These are phyloP conservation scores for Coccyzus lansbergi DNA, from an alignment of 2,797 vertebrate genomes.

Conservation along the genomic window DNA sequence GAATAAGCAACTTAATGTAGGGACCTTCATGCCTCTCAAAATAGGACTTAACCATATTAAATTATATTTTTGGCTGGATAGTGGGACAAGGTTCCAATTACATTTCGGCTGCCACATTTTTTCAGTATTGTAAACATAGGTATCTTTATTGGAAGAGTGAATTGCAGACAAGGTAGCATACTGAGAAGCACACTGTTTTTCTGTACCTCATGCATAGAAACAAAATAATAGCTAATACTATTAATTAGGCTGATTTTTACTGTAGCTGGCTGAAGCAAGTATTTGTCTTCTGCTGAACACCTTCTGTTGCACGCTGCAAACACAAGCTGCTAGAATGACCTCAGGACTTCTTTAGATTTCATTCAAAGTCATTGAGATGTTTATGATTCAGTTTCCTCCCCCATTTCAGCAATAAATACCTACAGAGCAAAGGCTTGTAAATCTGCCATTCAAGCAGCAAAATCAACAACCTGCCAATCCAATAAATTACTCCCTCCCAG, in stretches of 20 bases:
- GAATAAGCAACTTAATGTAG: not conserved
- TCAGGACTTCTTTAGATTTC: conserved; percentile 55
- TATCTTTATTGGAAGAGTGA: not conserved
- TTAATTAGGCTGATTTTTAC: conserved; percentile 11
- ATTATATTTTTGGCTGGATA: not conserved
- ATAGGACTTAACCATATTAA: not conserved
- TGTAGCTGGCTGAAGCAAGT: not conserved
- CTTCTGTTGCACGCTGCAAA: conserved; percentile 50
- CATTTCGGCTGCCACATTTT: not conserved
- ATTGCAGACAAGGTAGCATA: not conserved
- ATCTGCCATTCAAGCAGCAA: conserved; percentile 69
- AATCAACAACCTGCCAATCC: conserved; percentile 60
- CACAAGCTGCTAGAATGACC: conserved; percentile 52
- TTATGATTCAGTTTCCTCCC: conserved; percentile 62
- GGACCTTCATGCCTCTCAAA: not conserved
- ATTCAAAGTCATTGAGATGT: conserved; percentile 63
- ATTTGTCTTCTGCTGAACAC: conserved; percentile 43
- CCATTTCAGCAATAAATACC: conserved; percentile 69
- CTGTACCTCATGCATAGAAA: not conserved
- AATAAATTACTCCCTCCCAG: conserved; percentile 60
- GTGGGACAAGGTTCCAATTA: not conserved
- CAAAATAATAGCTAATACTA: not conserved
- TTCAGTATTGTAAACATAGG: not conserved
- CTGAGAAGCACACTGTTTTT: not conserved
- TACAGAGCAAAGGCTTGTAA: conserved; percentile 44